Percentiles rank a stretch among this genome's conserved stretches.
Conservation (phyloP, 2,113 vertebrate species). For the Athene cunicularia region DNA sequence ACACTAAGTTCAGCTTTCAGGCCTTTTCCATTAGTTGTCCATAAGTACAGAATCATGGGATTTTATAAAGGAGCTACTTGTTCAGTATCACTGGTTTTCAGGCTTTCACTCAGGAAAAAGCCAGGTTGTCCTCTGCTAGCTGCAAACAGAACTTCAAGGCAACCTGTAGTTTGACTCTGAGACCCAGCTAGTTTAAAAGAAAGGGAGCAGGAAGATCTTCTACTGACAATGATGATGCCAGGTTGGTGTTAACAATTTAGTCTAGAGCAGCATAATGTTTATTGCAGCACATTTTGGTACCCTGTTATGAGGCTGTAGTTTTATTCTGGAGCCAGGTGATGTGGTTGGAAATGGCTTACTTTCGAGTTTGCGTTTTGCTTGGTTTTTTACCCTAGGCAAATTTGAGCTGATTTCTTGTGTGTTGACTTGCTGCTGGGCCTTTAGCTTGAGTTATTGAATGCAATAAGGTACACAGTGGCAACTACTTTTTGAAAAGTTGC, state of each 20-base stretch:
- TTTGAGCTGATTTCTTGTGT: background rate
- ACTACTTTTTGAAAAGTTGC: background rate
- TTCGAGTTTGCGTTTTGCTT: background rate
- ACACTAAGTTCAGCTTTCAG: background rate
- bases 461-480: background rate
- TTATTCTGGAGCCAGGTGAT: background rate
- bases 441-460: background rate
- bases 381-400: background rate
- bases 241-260: background rate
- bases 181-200: background rate
- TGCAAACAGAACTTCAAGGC: background rate
- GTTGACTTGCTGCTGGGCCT: background rate
- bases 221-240: background rate
- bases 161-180: background rate
- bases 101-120: background rate
- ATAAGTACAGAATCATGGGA: background rate
- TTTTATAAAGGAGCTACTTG: background rate
- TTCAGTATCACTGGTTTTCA: background rate
- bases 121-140: background rate
- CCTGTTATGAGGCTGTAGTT: background rate
- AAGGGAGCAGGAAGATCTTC: background rate
- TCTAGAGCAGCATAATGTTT: background rate
- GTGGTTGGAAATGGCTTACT: background rate
- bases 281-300: background rate
- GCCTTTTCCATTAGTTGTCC: background rate